A percentile compares a stretch with the other conserved stretches of the same genome.
Evolutionary conservation across 2,888 invertebrate genomes (phyloP).

Genomic region (Aphodius granarius): DNA sequence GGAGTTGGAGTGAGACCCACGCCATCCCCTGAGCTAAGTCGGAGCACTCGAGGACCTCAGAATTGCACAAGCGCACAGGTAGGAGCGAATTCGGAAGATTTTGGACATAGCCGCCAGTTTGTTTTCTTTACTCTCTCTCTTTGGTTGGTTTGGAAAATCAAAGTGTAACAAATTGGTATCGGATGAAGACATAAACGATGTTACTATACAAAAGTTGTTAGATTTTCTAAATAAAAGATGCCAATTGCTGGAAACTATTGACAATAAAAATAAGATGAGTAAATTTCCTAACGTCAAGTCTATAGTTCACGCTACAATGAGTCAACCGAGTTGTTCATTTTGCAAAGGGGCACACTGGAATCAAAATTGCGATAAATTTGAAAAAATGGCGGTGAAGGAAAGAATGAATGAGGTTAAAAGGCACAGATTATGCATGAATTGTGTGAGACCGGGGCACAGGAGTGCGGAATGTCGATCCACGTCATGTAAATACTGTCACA

Average conservation of each 20-base stretch:
- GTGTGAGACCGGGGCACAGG: constrained; percentile 4
- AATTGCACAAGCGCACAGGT: no score
- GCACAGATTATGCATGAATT: constrained; percentile 8
- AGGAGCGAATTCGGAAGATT: no score
- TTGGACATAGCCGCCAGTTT: no score
- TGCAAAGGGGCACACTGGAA: constrained; percentile 2
- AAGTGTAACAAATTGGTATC: no score
- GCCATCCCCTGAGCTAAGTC: no score
- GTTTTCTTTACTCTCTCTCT: no score
- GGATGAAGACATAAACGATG: not conserved
- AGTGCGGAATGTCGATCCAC: constrained; percentile 7
- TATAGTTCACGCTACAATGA: no score
- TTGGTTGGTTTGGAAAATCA: no score
- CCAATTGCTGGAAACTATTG: constrained; percentile 8
- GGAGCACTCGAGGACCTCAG: no score
- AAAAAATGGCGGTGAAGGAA: not conserved
- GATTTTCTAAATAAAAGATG: constrained; percentile 13
- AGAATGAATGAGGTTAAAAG: constrained; percentile 1
- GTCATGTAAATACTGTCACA: constrained; percentile 15
- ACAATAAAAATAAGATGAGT: not conserved
- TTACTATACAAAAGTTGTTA: not conserved
- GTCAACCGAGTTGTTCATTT: not conserved
- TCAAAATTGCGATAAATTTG: constrained; percentile 4
- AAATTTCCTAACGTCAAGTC: no score
- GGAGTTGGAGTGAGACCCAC: no score